Percentiles rank a stretch among this genome's conserved stretches.
phyloP scores from a whole-genome alignment of 2,797 vertebrate species.

The Siniperca undulata region DNA sequence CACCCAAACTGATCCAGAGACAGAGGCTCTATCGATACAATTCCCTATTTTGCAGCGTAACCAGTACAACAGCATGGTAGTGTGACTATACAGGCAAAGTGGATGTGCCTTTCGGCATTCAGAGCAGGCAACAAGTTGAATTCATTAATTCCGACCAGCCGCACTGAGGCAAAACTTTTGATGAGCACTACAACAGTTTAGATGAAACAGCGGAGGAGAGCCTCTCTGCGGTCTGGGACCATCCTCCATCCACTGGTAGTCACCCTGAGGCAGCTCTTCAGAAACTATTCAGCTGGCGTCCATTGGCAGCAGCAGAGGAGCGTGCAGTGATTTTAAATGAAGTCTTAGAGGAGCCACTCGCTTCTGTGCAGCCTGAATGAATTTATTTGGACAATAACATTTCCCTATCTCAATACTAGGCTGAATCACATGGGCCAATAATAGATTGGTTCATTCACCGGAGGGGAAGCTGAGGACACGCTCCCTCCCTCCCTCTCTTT shows the following conservation, averaged over 20 bases:
- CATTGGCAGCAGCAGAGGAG: constrained; percentile 40
- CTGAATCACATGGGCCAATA: constrained; percentile 37
- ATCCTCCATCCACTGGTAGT: constrained; percentile 44
- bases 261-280: constrained; percentile 58
- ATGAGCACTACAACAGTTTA: constrained; percentile 44
- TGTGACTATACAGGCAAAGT: not conserved
- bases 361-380: constrained; percentile 49
- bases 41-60: constrained; percentile 2
- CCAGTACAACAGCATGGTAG: not conserved
- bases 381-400: constrained; percentile 75
- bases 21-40: not conserved
- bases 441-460: constrained; percentile 59
- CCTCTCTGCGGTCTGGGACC: constrained; percentile 48
- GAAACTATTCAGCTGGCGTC: constrained; percentile 58
- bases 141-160: constrained; percentile 22
- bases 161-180: constrained; percentile 46
- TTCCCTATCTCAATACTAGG: constrained; percentile 51
- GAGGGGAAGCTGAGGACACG: constrained; percentile 37
- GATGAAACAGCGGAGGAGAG: constrained; percentile 45
- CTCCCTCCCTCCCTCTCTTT: constrained; percentile 22
- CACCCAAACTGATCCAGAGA: not conserved
- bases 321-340: constrained; percentile 63
- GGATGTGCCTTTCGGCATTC: constrained; percentile 26
- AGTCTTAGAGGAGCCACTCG: constrained; percentile 24
- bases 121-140: constrained; percentile 31